Conservation (phyloP, 1,140 invertebrate genomes). For the Aradophagus sp. region DNA sequence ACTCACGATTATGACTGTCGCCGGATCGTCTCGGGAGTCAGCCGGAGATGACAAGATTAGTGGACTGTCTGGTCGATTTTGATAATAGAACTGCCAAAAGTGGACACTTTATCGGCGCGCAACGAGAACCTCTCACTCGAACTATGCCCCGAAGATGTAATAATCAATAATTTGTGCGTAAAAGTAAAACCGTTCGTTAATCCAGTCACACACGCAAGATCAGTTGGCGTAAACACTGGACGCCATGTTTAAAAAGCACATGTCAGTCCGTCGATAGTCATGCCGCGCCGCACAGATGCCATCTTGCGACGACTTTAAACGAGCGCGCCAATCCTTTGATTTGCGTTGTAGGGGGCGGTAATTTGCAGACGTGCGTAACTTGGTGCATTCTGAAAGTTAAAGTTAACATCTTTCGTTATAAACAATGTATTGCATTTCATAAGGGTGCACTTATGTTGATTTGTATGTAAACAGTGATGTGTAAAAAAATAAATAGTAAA, state of each 20-base stretch:
- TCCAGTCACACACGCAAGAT: slow-evolving; percentile 29
- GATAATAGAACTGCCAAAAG: not conserved
- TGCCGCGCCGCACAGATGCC: slow-evolving; percentile 13
- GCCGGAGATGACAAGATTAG: slow-evolving; percentile 42
- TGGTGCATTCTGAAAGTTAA: no score
- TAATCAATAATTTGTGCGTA: not conserved
- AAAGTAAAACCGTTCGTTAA: slow-evolving; percentile 34
- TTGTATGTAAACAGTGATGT: no score
- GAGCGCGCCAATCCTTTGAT: slow-evolving; percentile 26
- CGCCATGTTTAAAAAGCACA: slow-evolving; percentile 49
- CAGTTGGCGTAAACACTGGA: slow-evolving; percentile 50
- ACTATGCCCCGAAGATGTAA: not conserved
- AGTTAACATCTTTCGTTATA: no score
- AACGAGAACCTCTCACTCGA: not conserved
- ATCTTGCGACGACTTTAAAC: slow-evolving; percentile 27
- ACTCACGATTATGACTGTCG: slow-evolving; percentile 48
- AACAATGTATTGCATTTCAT: no score
- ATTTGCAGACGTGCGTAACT: no score
- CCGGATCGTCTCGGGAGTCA: slow-evolving; percentile 32
- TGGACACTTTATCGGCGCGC: no score
- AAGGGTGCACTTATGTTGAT: no score
- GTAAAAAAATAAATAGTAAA: no score
- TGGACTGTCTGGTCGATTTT: not conserved
- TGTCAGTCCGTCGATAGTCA: slow-evolving; percentile 38
- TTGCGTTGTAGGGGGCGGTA: no score